Percentiles rank a stretch among this genome's conserved stretches.
These are phyloP conservation scores for Melipona bicolor DNA, from an alignment of 2,888 invertebrate species.

Conservation along the genomic window DNA sequence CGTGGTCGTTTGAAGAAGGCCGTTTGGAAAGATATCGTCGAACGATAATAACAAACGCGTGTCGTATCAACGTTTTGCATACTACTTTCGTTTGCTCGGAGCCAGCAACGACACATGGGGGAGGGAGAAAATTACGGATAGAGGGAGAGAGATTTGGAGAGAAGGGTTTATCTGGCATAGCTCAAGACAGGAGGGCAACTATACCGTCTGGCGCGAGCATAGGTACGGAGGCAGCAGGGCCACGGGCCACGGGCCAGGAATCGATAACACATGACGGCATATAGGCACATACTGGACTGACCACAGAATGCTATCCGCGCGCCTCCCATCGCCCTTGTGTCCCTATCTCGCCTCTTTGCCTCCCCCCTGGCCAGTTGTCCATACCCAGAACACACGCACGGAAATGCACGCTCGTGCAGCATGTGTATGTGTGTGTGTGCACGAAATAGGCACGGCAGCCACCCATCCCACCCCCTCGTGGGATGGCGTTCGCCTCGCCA, in stretches of 20 bases:
- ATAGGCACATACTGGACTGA: conserved; percentile 82
- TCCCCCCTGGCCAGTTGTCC: conserved; percentile 40
- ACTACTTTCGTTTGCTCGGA: no score
- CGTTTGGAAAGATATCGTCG: no score
- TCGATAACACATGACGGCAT: conserved; percentile 82
- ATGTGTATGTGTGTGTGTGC: not conserved
- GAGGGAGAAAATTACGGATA: not conserved
- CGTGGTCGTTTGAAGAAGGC: no score
- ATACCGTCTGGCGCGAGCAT: conserved; percentile 65
- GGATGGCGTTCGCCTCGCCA: not conserved
- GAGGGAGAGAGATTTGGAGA: conserved; percentile 16
- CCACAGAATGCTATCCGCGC: conserved; percentile 82
- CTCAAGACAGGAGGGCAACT: conserved; percentile 58
- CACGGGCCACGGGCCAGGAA: conserved; percentile 70
- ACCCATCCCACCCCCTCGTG: conserved; percentile 16
- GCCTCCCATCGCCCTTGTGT: conserved; percentile 70
- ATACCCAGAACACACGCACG: conserved; percentile 59
- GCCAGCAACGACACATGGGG: not conserved
- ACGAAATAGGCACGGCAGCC: conserved; percentile 45
- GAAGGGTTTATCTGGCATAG: conserved; percentile 67
- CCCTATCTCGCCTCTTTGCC: conserved; percentile 46
- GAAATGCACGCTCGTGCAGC: conserved; percentile 56
- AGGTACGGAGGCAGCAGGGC: conserved; percentile 63
- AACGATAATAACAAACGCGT: no score
- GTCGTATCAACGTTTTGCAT: no score